Evolutionary conservation across 2,888 invertebrate genomes (phyloP).

Genomic region (Bellardia bayeri): DNA sequence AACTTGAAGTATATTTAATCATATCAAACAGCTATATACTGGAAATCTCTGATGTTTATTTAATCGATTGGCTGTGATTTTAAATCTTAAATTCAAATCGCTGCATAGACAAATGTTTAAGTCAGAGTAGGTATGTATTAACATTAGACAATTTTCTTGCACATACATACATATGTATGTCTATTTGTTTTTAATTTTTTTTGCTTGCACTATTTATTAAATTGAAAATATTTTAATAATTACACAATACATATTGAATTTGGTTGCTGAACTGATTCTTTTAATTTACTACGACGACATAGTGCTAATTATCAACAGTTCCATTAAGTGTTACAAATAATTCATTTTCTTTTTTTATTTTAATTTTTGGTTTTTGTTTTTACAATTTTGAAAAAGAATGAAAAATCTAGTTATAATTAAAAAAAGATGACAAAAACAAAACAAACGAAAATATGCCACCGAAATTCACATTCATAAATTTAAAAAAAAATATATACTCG

Average conservation of each 20-base stretch:
- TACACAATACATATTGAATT: constrained; percentile 16
- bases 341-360: background rate
- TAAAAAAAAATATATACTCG: background rate
- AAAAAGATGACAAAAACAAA: constrained; percentile 43
- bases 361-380: constrained; percentile 1
- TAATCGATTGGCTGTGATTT: too few relatives aligned
- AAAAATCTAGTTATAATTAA: constrained; percentile 43
- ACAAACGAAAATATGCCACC: constrained; percentile 32
- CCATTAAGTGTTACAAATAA: background rate
- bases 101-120: too few relatives aligned
- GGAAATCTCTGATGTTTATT: too few relatives aligned
- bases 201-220: too few relatives aligned
- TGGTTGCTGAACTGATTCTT: background rate
- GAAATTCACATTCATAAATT: constrained; percentile 44
- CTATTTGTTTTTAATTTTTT: too few relatives aligned
- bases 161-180: too few relatives aligned
- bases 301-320: background rate
- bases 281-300: background rate
- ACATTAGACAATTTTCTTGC: too few relatives aligned
- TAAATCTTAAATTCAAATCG: too few relatives aligned
- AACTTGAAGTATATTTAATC: too few relatives aligned
- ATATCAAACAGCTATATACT: too few relatives aligned
- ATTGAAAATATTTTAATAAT: background rate
- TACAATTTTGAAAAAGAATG: background rate
- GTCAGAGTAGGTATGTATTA: too few relatives aligned